These are phyloP conservation scores for Pitta sordida DNA, from an alignment of 2,113 vertebrate species.

Conservation along the genomic window DNA sequence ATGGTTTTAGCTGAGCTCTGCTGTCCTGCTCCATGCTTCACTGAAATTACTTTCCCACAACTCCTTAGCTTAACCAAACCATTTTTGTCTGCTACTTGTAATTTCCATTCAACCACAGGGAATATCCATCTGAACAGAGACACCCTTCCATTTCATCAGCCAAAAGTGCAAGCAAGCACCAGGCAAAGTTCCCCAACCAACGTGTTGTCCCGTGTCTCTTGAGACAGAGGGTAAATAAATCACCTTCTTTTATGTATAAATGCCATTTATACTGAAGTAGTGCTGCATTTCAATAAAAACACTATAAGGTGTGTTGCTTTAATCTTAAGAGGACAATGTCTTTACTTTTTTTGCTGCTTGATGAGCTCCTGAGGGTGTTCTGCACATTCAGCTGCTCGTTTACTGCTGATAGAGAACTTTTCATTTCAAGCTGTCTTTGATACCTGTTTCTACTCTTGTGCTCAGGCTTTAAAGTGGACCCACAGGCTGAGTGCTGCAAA, in stretches of 20 bases:
- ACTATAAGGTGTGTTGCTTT: background rate
- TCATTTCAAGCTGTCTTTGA: background rate
- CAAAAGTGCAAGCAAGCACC: background rate
- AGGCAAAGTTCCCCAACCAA: background rate
- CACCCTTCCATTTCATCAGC: constrained; percentile 17
- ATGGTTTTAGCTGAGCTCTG: background rate
- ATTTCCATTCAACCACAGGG: background rate
- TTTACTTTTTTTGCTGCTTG: constrained; percentile 33
- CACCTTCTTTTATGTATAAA: constrained; percentile 37
- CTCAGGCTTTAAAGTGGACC: background rate
- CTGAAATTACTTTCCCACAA: background rate
- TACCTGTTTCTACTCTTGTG: background rate
- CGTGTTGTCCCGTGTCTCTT: background rate
- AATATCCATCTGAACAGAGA: constrained; percentile 20
- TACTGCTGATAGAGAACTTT: background rate
- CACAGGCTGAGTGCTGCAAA: background rate
- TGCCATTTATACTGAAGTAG: background rate
- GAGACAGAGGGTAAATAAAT: constrained; percentile 48
- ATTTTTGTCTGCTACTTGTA: background rate
- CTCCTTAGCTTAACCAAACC: background rate
- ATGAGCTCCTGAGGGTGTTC: constrained; percentile 9
- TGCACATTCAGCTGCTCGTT: constrained; percentile 45
- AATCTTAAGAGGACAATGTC: constrained; percentile 39
- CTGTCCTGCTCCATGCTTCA: background rate
- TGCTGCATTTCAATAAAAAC: constrained; percentile 52